phyloP scores from a whole-genome alignment of 2,888 invertebrate species.

The Acronicta psi region DNA sequence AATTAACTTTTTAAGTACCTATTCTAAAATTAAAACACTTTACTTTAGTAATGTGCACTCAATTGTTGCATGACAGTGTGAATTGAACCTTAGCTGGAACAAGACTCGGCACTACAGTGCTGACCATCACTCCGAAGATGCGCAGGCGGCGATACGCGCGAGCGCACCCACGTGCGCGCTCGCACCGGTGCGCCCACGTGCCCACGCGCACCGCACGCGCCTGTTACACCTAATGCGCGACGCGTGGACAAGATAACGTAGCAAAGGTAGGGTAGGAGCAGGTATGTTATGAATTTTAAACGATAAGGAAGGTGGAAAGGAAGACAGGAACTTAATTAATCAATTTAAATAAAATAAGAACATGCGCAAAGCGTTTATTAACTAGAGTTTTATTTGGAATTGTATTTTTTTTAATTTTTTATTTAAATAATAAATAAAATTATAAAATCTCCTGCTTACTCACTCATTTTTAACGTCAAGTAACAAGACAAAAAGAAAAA shows the following conservation, averaged over 20 bases:
- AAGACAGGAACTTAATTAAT: background rate
- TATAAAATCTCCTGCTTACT: no score
- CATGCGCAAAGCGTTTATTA: background rate
- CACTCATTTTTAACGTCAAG: no score
- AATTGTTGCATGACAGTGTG: constrained; percentile 32
- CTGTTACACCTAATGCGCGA: constrained; percentile 65
- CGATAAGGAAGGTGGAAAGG: constrained; percentile 2
- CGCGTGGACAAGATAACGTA: constrained; percentile 65
- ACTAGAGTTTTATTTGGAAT: background rate
- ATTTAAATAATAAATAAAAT: no score
- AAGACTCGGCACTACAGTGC: constrained; percentile 39
- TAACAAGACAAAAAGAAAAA: no score
- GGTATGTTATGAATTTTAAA: constrained; percentile 12
- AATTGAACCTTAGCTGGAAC: constrained; percentile 40
- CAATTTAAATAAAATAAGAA: background rate
- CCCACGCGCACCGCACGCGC: constrained; percentile 61
- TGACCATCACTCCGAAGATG: constrained; percentile 9
- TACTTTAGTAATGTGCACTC: constrained; percentile 8
- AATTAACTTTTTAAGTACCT: background rate
- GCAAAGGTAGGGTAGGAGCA: constrained; percentile 26
- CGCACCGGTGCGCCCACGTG: constrained; percentile 76
- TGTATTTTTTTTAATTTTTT: no score
- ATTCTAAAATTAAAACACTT: background rate
- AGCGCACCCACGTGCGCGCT: constrained; percentile 74
- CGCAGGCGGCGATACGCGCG: constrained; percentile 31